Evolutionary conservation across 1,140 invertebrate species (phyloP).

Genomic region (Drosophila mauritiana): DNA sequence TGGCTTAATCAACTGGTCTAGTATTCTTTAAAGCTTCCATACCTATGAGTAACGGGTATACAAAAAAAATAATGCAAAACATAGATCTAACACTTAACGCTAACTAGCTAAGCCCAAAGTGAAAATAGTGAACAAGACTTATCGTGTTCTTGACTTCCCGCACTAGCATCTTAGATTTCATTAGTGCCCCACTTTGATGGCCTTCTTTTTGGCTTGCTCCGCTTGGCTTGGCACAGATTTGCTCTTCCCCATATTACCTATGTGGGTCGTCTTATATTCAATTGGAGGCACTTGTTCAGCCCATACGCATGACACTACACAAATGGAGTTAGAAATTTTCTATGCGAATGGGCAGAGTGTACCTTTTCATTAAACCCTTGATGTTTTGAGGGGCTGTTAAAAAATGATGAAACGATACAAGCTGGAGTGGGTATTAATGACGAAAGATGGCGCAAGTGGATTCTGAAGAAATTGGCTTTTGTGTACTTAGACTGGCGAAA

Average conservation of each 20-base stretch:
- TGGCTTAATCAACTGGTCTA: too few relatives aligned
- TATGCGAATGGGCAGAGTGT: conserved; percentile 27
- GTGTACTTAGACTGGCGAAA: conserved; percentile 13
- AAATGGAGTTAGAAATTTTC: conserved; percentile 30
- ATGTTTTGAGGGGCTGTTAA: conserved; percentile 26
- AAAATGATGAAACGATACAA: conserved; percentile 10
- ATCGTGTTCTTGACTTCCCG: conserved; percentile 33
- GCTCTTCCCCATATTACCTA: conserved; percentile 14
- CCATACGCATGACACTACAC: conserved; percentile 49
- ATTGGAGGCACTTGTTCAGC: conserved; percentile 49
- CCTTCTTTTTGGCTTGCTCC: conserved; percentile 48
- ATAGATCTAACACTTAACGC: conserved; percentile 37
- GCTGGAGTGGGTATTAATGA: conserved; percentile 30
- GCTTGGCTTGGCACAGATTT: conserved; percentile 50
- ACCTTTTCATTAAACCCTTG: conserved; percentile 20
- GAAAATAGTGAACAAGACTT: conserved; percentile 38
- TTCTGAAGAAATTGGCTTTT: conserved; percentile 18
- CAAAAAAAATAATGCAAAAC: conserved; percentile 12
- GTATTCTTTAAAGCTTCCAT: too few relatives aligned
- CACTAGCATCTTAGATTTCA: conserved; percentile 59
- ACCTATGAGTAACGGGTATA: too few relatives aligned
- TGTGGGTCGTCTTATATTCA: conserved; percentile 43
- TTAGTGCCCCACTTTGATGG: conserved; percentile 21
- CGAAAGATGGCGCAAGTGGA: conserved; percentile 39
- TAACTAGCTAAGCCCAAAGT: conserved; percentile 32